Evolutionary conservation across 2,797 vertebrate species (phyloP), one percentile per base, ranked within the genome.

Genomic region (Sebastolobus altivelis): DNA sequence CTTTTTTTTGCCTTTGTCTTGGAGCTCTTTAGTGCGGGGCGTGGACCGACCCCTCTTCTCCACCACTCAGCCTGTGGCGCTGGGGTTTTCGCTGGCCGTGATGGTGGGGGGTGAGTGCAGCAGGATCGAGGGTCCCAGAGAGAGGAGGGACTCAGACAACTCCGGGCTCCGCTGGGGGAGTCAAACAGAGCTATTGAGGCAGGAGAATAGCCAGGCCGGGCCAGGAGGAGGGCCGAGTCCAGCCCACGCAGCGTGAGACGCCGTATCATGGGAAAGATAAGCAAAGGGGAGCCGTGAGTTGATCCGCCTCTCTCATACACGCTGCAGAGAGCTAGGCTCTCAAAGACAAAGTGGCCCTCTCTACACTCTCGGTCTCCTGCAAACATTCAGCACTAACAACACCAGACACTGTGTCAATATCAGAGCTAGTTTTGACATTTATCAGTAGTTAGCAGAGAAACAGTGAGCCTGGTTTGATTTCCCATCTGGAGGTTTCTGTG

Each of bases 181-280:
- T 93, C 95, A 93, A 94, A 94, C 95, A 92, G 95, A 94, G 95
- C 94, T 94, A 94, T 97, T 97, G 95, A 97, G 87, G 92, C 84
- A 82, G 94, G 93, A 97, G 94, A 96, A 97, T 89, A 89, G 95
- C 93, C 90, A 54, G 86, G 7, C 83, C 72, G 89, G 87, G 92
- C 22, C 89, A 76, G 92, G 93, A 94, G 94, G 95, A 92, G 92
- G 90, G 84, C 63, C 52, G 79, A 82, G 93, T 73, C 83, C 93
- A 84, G 86, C 93, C 91, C 93, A 89, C 89, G 71, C 93, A 93
- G 94, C 85, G 55, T 87, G 92, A 90, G 90, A 84, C 84, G 6
- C 81, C 67, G 90, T 96, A 96, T 96, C 96, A 96, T 97, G 96
- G 96, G 96, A 97, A 97, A 97, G 96, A 96, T 95, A 96, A 97